phyloP scores from a whole-genome alignment of 1,140 invertebrate species.

The Drosophila rufa region DNA sequence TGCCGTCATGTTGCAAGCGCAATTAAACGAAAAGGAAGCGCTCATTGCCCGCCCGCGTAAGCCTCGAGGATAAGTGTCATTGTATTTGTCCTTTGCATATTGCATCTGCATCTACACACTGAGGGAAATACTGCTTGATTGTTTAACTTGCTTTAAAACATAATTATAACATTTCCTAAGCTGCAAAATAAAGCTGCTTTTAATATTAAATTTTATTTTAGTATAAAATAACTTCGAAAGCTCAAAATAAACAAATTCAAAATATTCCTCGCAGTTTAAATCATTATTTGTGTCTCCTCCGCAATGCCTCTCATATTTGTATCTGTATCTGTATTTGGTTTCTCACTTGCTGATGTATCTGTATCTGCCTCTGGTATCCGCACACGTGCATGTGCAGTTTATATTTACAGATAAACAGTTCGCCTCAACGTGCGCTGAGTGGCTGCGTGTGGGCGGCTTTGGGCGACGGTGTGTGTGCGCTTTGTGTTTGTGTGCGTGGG shows the following conservation, averaged over 20 bases:
- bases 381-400: constrained; percentile 38
- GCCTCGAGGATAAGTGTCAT: constrained; percentile 54
- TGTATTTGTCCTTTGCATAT: constrained; percentile 47
- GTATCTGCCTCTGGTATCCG: constrained; percentile 32
- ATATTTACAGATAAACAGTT: constrained; percentile 65
- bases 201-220: not conserved
- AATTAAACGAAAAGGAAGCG: constrained; percentile 74
- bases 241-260: no score
- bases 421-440: constrained; percentile 27
- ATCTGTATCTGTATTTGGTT: constrained; percentile 2
- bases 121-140: not conserved
- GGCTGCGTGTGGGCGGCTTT: constrained; percentile 4
- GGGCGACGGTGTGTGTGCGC: not conserved
- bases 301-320: constrained; percentile 9
- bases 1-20: constrained; percentile 66
- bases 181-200: not conserved
- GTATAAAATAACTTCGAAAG: no score
- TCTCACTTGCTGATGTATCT: constrained; percentile 9
- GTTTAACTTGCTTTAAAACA: not conserved
- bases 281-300: constrained; percentile 24
- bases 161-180: not conserved
- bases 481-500: constrained; percentile 6
- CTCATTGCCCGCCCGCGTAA: constrained; percentile 41
- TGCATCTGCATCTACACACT: constrained; percentile 20
- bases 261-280: not conserved